Evolutionary conservation across 2,113 vertebrate genomes (phyloP).

Genomic region (Elgaria multicarinata): DNA sequence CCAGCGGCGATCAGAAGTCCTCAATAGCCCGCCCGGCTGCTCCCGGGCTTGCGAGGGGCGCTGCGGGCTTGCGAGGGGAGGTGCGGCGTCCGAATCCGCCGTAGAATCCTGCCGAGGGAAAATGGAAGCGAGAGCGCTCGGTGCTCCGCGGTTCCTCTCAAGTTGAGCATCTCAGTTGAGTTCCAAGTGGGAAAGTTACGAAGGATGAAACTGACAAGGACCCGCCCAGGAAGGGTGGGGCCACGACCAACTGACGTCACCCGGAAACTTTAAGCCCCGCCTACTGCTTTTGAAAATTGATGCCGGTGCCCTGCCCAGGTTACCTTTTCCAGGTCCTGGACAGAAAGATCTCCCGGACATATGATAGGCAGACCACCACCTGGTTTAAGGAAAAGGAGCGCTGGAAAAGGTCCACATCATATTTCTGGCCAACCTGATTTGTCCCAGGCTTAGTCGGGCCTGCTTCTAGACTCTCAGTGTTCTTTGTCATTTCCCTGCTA

Average conservation of each 20-base stretch:
- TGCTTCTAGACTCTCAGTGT: background rate
- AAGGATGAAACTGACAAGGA: background rate
- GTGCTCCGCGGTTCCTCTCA: constrained; percentile 62
- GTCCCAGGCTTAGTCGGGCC: background rate
- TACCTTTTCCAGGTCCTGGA: background rate
- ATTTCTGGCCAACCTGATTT: background rate
- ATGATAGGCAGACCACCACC: background rate
- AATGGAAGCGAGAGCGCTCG: constrained; percentile 67
- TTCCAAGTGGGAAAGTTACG: constrained; percentile 52
- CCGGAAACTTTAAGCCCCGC: constrained; percentile 47
- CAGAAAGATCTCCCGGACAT: background rate
- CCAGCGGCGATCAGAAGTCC: background rate
- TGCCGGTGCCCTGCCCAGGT: background rate
- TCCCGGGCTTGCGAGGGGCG: background rate
- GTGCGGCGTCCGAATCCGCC: background rate
- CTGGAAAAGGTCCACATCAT: background rate
- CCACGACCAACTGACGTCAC: constrained; percentile 32
- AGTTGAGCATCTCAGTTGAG: constrained; percentile 69
- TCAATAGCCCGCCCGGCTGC: background rate
- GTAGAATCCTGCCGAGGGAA: constrained; percentile 7
- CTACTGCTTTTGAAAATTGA: background rate
- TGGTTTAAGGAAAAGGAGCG: background rate
- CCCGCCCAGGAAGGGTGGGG: constrained; percentile 37
- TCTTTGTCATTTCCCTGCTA: background rate
- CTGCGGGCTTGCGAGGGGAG: background rate